These are phyloP conservation scores for Mastomys natalensis DNA, from an alignment of 2,113 vertebrate species.

Conservation along the genomic window DNA sequence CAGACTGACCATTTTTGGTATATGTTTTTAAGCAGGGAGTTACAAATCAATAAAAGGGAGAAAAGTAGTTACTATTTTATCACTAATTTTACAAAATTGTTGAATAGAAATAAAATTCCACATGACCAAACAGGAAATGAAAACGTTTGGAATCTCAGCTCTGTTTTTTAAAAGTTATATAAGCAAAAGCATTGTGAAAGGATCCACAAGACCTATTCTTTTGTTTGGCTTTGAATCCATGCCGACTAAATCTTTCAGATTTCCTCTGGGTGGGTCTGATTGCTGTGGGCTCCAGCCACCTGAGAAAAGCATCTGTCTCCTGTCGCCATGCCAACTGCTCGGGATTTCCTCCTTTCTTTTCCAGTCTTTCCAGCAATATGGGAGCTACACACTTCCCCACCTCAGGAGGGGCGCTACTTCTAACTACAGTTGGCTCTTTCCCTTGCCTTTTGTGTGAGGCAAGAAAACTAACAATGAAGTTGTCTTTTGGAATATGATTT, in stretches of 20 bases:
- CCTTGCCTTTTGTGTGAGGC: conserved; percentile 36
- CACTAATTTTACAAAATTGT: background rate
- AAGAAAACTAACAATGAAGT: conserved; percentile 8
- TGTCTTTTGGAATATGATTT: conserved; percentile 49
- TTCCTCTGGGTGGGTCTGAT: conserved; percentile 53
- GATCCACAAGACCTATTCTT: background rate
- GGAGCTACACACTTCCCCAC: background rate
- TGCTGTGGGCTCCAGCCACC: conserved; percentile 51
- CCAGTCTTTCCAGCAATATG: conserved; percentile 9
- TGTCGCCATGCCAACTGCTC: conserved; percentile 67
- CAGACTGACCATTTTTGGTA: conserved; percentile 11
- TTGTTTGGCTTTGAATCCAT: conserved; percentile 45
- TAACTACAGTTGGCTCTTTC: conserved; percentile 2
- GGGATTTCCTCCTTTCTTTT: conserved; percentile 62
- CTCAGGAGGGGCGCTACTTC: background rate
- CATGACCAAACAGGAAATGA: background rate
- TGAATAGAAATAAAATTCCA: conserved; percentile 45
- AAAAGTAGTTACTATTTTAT: conserved; percentile 20
- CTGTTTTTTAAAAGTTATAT: background rate
- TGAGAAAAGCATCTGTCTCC: conserved; percentile 70
- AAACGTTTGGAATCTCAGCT: conserved; percentile 6
- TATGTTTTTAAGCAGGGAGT: conserved; percentile 1
- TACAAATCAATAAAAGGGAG: conserved; percentile 12
- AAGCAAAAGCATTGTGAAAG: conserved; percentile 36
- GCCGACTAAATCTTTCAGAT: conserved; percentile 53